Base-by-base conservation (phyloP, 2,888 invertebrate species). In the Tryphoninae sp. region DNA sequence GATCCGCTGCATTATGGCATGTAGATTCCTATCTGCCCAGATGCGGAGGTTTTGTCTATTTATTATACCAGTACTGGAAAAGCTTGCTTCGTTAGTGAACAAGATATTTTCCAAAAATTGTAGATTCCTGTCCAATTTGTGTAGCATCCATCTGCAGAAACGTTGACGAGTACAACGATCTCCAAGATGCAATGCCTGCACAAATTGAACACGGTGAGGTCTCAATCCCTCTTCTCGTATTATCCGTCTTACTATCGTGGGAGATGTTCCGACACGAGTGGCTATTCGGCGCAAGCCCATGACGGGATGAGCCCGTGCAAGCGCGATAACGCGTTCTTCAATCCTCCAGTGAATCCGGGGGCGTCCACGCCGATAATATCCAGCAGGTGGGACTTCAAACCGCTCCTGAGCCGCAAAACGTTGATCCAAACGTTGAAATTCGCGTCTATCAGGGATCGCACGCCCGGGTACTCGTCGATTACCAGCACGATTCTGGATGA, bases 1-100 rank as follows among this genome's bases (percentile, higher is more conserved):
- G 49, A 81, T 40, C 3, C 59, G 69, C 61, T 84, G 78, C 78
- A 74, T 65, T 23, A 81, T 77, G 19, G 80, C 78, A 77, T 80
- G 84, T 11, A 81, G 77, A 72, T 83, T 84, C 16, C 81, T 53
- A 40, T 79, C 76, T 9, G 80, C 79, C 82, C 83, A 84, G 65
- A 82, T 73, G 69, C 82, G 84, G 62, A 81, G 55, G 61, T 83
- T 86, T 53, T 83, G 81, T 53, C 78, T 67, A 75, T 84, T 84
- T 33, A 68, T 64, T n/a, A 85, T 84, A 19, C 81, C 78, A 26
- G 75, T 75, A 42, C 80, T 75, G 13, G 78, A 83, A 59, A 79
- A 86, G 81, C 58, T 72, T n/a, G 79, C 77, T 55, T 85, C 81
- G 58, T 72, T 64, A 45, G 75, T 81, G 13, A 78, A 81, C 26